Percentiles rank a stretch among this genome's conserved stretches.
Evolutionary conservation across 2,888 invertebrate genomes (phyloP).

Genomic region (Junonia oenone): DNA sequence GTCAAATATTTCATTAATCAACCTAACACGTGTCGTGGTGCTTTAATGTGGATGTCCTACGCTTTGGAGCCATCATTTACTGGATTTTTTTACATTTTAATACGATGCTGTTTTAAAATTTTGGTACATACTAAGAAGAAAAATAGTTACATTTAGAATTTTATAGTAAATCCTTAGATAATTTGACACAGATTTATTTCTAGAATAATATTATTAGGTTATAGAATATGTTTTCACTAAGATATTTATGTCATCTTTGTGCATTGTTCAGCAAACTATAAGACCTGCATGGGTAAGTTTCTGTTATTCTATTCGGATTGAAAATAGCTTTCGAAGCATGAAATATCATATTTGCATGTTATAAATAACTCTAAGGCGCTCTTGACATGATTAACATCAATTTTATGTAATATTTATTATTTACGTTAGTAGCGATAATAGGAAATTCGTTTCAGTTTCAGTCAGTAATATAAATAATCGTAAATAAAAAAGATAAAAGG

Average conservation of each 20-base stretch:
- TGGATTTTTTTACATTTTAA: neutral
- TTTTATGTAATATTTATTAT: neutral
- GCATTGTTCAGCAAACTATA: slow-evolving; percentile 5
- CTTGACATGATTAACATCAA: neutral
- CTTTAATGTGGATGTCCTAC: slow-evolving; percentile 9
- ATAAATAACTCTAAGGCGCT: neutral
- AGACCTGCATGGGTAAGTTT: slow-evolving; percentile 5
- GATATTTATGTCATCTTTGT: neutral
- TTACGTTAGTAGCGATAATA: neutral
- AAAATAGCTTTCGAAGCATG: neutral
- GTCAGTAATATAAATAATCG: neutral
- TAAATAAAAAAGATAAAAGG: neutral
- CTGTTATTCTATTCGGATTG: neutral
- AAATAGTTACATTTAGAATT: too few species aligned
- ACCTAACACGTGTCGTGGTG: slow-evolving; percentile 40
- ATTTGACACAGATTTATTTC: neutral
- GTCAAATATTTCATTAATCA: slow-evolving; percentile 65
- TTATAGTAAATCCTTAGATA: too few species aligned
- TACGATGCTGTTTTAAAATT: too few species aligned
- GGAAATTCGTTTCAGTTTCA: neutral
- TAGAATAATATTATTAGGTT: neutral
- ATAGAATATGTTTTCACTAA: neutral
- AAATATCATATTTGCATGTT: neutral
- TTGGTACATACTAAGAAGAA: neutral
- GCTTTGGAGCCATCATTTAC: slow-evolving; percentile 7